phyloP scores from a whole-genome alignment of 2,113 vertebrate genomes.

The Athene cunicularia region DNA sequence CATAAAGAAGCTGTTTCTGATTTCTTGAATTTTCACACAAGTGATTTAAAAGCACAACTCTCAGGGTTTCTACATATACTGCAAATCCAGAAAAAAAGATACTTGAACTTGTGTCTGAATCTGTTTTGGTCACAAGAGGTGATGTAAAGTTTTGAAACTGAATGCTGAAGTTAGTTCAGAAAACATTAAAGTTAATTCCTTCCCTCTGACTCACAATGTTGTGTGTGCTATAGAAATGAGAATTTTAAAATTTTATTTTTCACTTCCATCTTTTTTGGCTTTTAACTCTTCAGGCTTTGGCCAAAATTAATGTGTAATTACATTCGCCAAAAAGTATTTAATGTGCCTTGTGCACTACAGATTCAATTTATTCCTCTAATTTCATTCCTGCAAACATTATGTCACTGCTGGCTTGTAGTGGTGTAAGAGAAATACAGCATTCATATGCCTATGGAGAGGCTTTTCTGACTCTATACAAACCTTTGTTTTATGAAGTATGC shows the following conservation, averaged over 20 bases:
- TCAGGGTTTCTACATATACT: background rate
- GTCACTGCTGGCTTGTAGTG: background rate
- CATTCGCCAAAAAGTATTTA: background rate
- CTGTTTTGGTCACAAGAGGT: background rate
- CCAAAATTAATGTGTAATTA: background rate
- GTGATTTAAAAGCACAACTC: background rate
- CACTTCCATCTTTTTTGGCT: background rate
- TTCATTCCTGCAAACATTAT: background rate
- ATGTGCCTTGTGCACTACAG: background rate
- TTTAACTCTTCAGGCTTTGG: background rate
- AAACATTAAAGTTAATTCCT: background rate
- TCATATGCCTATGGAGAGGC: background rate
- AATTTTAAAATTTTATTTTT: background rate
- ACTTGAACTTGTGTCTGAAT: background rate
- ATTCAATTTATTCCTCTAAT: background rate
- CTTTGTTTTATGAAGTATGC: background rate
- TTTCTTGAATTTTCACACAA: background rate
- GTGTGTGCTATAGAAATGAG: background rate
- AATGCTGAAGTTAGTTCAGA: background rate
- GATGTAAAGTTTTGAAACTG: background rate
- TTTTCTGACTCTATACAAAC: background rate
- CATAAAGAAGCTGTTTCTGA: background rate
- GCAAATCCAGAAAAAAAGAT: background rate
- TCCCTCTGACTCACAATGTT: background rate
- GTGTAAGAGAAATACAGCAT: background rate